phyloP scores from a whole-genome alignment of 2,113 vertebrate genomes.

The Lampris megalopsis region DNA sequence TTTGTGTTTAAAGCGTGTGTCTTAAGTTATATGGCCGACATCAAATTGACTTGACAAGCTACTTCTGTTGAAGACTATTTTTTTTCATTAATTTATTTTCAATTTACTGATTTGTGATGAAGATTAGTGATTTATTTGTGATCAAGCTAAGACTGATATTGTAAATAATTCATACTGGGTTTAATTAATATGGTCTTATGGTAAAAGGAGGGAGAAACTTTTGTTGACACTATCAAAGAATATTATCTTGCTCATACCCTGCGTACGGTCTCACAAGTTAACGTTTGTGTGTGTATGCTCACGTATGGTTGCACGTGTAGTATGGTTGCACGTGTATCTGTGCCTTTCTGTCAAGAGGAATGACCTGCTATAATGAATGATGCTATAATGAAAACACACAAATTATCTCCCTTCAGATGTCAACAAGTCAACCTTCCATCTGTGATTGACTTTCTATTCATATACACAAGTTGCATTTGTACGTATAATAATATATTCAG shows the following conservation, averaged over 20 bases:
- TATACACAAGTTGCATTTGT: neutral
- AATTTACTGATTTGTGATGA: too few species aligned
- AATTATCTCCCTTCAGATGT: neutral
- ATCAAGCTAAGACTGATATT: constrained; percentile 51
- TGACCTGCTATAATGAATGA: neutral
- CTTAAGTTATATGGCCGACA: constrained; percentile 12
- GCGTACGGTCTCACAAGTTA: neutral
- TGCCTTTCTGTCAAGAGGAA: neutral
- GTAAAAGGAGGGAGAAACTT: constrained; percentile 24
- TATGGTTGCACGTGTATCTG: neutral
- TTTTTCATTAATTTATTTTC: constrained; percentile 8
- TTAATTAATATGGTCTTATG: constrained; percentile 21
- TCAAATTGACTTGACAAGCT: constrained; percentile 5
- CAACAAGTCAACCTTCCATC: neutral
- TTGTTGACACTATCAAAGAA: constrained; percentile 19
- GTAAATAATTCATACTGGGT: constrained; percentile 69
- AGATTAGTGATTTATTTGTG: constrained; percentile 43
- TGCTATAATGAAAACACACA: neutral
- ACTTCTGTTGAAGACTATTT: neutral
- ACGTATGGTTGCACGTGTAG: neutral
- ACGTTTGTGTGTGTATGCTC: neutral
- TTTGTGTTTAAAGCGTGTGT: too few species aligned
- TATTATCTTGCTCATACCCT: neutral
- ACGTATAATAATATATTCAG: too few species aligned
- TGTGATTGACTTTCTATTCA: neutral